Evolutionary conservation across 2,888 invertebrate genomes (phyloP).

Genomic region (Apeira syringaria): DNA sequence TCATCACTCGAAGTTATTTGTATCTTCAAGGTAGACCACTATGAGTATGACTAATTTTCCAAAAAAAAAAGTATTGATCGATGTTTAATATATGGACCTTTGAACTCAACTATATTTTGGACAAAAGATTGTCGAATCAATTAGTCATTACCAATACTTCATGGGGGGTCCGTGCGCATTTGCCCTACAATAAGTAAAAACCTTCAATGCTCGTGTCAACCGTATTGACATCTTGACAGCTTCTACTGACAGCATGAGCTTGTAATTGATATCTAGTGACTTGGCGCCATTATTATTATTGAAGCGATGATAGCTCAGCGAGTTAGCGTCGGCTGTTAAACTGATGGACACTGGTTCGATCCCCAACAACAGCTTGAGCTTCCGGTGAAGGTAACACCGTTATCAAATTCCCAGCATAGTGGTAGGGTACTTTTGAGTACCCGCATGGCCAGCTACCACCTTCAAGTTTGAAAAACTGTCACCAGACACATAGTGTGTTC

Average conservation of each 20-base stretch:
- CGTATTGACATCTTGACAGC: constrained; percentile 51
- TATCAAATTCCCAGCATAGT: too few relatives aligned
- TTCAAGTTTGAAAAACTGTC: too few relatives aligned
- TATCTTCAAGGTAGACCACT: background rate
- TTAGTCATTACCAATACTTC: constrained; percentile 48
- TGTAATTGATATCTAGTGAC: constrained; percentile 19
- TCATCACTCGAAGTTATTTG: too few relatives aligned
- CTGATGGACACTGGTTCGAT: too few relatives aligned
- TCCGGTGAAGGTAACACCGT: too few relatives aligned
- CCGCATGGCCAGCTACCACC: too few relatives aligned
- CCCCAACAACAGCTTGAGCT: too few relatives aligned
- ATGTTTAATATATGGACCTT: constrained; percentile 59
- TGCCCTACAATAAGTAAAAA: constrained; percentile 62
- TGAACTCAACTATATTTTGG: constrained; percentile 57
- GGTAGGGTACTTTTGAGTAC: too few relatives aligned
- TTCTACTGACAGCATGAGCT: constrained; percentile 9
- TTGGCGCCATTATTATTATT: constrained; percentile 17
- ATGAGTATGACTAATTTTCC: constrained; percentile 46
- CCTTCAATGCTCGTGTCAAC: constrained; percentile 31
- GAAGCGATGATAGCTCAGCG: too few relatives aligned
- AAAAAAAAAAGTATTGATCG: constrained; percentile 59
- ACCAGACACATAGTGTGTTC: too few relatives aligned
- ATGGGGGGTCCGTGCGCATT: constrained; percentile 63
- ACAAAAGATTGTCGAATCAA: constrained; percentile 61
- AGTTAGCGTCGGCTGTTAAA: too few relatives aligned